A percentile compares a stretch with the other conserved stretches of the same genome.
phyloP scores from a whole-genome alignment of 2,888 invertebrate genomes.

The Sminthurides aquaticus region DNA sequence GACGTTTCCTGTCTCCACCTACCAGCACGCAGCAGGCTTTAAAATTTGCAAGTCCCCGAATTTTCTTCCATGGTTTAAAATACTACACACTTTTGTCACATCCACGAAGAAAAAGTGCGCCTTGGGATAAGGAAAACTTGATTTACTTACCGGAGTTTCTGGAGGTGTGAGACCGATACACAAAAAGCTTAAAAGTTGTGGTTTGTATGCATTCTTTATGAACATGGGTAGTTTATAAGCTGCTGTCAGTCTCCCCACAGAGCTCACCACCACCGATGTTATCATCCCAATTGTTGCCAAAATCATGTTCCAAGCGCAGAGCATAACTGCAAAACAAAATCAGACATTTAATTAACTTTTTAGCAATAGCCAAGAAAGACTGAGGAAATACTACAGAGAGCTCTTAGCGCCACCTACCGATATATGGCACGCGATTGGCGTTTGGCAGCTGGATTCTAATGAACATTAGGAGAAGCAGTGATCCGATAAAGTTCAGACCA shows the following conservation, averaged over 20 bases:
- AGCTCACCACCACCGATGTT: slow-evolving; percentile 21
- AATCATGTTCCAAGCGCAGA: slow-evolving; percentile 39
- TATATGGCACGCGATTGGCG: slow-evolving; percentile 37
- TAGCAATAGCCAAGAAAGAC: too few species aligned
- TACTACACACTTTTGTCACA: too few species aligned
- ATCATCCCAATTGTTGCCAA: slow-evolving; percentile 32
- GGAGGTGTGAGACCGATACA: background rate
- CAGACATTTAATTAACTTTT: background rate
- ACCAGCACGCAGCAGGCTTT: too few species aligned
- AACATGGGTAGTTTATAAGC: slow-evolving; percentile 7
- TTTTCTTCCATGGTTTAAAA: too few species aligned
- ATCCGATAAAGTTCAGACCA: slow-evolving; percentile 55
- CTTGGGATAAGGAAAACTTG: too few species aligned
- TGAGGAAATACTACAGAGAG: too few species aligned
- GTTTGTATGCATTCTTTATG: background rate
- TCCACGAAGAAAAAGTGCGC: too few species aligned
- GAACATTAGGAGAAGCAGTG: slow-evolving; percentile 58
- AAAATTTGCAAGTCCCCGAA: too few species aligned
- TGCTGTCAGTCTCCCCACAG: background rate
- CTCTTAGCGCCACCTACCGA: too few species aligned
- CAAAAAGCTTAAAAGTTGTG: background rate
- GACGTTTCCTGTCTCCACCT: too few species aligned
- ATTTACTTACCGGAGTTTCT: background rate
- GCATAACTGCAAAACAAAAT: slow-evolving; percentile 25
- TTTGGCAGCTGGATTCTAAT: slow-evolving; percentile 47